These are phyloP conservation scores for Poecilia latipinna DNA, from an alignment of 2,113 vertebrate species.

Conservation along the genomic window DNA sequence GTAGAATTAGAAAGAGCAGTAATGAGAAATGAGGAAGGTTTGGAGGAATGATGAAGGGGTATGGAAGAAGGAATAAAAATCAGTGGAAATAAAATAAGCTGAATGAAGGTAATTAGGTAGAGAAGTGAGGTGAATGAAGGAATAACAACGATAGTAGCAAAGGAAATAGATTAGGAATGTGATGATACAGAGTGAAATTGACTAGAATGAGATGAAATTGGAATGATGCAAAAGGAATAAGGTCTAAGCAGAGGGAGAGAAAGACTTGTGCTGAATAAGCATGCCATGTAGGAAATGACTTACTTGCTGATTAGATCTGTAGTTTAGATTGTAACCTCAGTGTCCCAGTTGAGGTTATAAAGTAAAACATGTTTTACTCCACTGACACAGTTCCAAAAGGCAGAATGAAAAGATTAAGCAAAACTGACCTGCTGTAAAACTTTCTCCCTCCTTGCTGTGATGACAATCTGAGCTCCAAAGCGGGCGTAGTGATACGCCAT, in stretches of 20 bases:
- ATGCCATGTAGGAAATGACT: background rate
- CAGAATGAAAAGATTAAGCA: background rate
- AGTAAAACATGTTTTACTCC: background rate
- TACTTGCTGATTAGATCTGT: background rate
- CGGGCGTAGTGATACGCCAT: slow-evolving; percentile 85
- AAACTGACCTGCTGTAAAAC: slow-evolving; percentile 83
- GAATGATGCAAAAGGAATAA: too few species aligned
- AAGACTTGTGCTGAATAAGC: background rate
- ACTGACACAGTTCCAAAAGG: background rate
- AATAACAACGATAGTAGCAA: too few species aligned
- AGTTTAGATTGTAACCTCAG: background rate
- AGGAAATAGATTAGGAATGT: too few species aligned
- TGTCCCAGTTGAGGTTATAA: background rate
- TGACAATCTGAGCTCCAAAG: slow-evolving; percentile 84
- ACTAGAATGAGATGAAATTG: too few species aligned
- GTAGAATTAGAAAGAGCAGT: too few species aligned
- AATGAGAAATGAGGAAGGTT: too few species aligned
- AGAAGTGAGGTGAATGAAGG: too few species aligned
- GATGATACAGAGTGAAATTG: too few species aligned
- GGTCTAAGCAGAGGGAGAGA: background rate
- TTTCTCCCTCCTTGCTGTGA: slow-evolving; percentile 85
- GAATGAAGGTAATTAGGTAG: too few species aligned
- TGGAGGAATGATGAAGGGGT: too few species aligned
- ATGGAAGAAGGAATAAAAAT: too few species aligned
- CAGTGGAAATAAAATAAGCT: too few species aligned